These are phyloP conservation scores for Dromius quadrimaculatus DNA, from an alignment of 2,888 invertebrate genomes.

Conservation along the genomic window DNA sequence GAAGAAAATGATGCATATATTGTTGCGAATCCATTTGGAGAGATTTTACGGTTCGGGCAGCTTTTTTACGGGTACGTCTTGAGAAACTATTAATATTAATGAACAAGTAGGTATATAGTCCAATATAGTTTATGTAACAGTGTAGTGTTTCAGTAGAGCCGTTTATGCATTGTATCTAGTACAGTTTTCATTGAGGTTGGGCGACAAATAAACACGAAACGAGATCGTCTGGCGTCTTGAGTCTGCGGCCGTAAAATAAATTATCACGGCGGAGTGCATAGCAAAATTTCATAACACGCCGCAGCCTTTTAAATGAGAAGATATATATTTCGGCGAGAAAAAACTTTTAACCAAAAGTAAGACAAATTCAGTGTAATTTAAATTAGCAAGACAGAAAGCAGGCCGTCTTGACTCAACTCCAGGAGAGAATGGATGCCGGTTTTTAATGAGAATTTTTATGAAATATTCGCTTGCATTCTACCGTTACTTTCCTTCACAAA, in stretches of 20 bases:
- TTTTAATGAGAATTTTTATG: constrained; percentile 53
- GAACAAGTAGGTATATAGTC: constrained; percentile 14
- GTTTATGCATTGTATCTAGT: constrained; percentile 21
- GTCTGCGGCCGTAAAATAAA: constrained; percentile 46
- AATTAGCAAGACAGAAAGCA: constrained; percentile 53
- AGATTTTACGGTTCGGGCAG: constrained; percentile 14
- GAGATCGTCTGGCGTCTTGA: constrained; percentile 27
- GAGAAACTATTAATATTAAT: constrained; percentile 27
- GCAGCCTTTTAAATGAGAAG: constrained; percentile 50
- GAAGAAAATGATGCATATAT: constrained; percentile 11
- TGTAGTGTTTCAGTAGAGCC: constrained; percentile 21
- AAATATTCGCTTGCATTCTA: constrained; percentile 50
- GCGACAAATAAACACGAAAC: constrained; percentile 36
- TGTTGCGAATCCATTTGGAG: not conserved
- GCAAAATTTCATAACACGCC: constrained; percentile 42
- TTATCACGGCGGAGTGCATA: constrained; percentile 45
- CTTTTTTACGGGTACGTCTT: not conserved
- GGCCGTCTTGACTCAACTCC: constrained; percentile 50
- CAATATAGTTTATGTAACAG: constrained; percentile 28
- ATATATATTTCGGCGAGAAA: constrained; percentile 52
- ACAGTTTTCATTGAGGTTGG: too few relatives aligned
- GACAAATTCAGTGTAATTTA: constrained; percentile 53
- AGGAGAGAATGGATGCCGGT: constrained; percentile 50
- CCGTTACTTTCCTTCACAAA: constrained; percentile 41
- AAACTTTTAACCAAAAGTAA: constrained; percentile 53